These are phyloP conservation scores for Cryptoprocta ferox DNA, from an alignment of 2,797 vertebrate genomes.

Conservation along the genomic window DNA sequence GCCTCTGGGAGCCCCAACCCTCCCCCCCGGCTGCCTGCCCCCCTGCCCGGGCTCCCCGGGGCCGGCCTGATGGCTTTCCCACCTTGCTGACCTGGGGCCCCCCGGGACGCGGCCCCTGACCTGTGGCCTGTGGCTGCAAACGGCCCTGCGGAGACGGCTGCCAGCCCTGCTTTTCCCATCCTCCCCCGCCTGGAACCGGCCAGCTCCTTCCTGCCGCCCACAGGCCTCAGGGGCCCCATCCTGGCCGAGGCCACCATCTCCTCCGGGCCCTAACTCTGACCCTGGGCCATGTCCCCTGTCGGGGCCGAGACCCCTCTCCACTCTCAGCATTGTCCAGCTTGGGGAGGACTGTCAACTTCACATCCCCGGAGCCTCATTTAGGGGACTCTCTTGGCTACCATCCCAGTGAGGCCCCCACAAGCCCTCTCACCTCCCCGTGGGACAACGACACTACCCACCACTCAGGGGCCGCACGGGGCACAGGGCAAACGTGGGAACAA, in stretches of 20 bases:
- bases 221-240: not conserved
- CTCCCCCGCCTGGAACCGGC: not conserved
- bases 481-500: not conserved
- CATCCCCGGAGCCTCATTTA: not conserved
- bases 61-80: conserved; percentile 49
- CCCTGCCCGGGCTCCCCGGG: not conserved
- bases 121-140: conserved; percentile 65
- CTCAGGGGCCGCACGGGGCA: not conserved
- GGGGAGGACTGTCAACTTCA: not conserved
- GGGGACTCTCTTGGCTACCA: not conserved
- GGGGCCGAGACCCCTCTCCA: not conserved
- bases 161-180: conserved; percentile 70
- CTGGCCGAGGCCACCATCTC: not conserved
- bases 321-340: not conserved
- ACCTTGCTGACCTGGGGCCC: not conserved
- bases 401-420: not conserved
- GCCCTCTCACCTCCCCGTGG: not conserved
- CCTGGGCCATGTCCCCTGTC: not conserved
- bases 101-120: not conserved
- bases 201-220: conserved; percentile 45
- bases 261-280: not conserved
- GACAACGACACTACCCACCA: no score
- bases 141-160: not conserved
- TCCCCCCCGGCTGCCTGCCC: not conserved
- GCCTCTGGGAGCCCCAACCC: not conserved